Evolutionary conservation across 2,888 invertebrate genomes (phyloP).

Genomic region (Hedychridium roseum): DNA sequence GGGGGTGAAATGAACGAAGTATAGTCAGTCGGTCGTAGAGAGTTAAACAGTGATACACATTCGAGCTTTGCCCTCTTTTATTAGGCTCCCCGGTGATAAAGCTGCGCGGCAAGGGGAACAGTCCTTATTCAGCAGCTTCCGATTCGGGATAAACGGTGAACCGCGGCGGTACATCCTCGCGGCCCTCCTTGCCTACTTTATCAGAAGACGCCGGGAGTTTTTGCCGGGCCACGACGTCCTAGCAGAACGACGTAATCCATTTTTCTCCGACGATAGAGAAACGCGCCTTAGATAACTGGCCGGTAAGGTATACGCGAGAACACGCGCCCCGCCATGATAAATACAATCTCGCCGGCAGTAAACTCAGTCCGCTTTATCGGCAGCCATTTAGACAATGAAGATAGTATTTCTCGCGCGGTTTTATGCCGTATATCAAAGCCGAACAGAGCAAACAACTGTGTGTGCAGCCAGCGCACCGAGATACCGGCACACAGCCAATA

Average conservation of each 20-base stretch:
- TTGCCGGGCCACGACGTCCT: too few relatives aligned
- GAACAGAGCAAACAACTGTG: conserved; percentile 26
- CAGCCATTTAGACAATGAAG: conserved; percentile 60
- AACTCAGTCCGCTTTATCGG: conserved; percentile 57
- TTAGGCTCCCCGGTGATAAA: too few relatives aligned
- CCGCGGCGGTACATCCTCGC: too few relatives aligned
- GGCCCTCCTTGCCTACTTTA: too few relatives aligned
- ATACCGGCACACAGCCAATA: conserved; percentile 48
- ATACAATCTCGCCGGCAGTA: conserved; percentile 56
- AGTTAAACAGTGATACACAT: too few relatives aligned
- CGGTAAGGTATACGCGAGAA: conserved; percentile 28
- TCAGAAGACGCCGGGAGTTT: too few relatives aligned
- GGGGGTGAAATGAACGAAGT: too few relatives aligned
- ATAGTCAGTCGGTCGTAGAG: too few relatives aligned
- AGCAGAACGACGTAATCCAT: conserved; percentile 30
- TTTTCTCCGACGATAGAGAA: conserved; percentile 38
- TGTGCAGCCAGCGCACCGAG: conserved; percentile 35
- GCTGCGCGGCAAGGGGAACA: too few relatives aligned
- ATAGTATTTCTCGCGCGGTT: conserved; percentile 57
- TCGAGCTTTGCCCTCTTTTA: too few relatives aligned
- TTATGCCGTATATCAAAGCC: conserved; percentile 54
- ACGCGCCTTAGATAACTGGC: conserved; percentile 42
- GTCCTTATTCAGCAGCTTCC: too few relatives aligned
- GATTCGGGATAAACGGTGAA: too few relatives aligned
- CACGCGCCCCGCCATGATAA: conserved; percentile 52